Base-by-base conservation (phyloP, 2,113 vertebrate genomes). In the Oreocharis arfaki region DNA sequence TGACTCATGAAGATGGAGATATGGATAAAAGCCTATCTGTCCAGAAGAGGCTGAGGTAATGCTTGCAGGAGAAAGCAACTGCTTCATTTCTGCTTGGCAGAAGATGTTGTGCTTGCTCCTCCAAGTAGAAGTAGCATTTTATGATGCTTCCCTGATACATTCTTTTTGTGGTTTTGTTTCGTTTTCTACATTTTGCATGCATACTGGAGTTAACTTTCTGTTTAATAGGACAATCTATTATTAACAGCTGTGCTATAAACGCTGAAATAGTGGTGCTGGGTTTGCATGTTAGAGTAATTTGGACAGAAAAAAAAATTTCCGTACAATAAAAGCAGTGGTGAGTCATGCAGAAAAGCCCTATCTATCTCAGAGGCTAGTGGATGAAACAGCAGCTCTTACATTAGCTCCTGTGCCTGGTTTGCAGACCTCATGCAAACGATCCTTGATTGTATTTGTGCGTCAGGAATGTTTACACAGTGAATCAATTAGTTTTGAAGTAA, bases 1-100 rank as follows among this genome's bases (percentile, higher is more conserved):
- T 94, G 93, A 95, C 74, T 96, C 94, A 91, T 61, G 65, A 78
- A 95, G 96, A 95, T 64, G 44, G 67, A 95, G 82, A 79, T 90
- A 65, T 0, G 16, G 78, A 93, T 85, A 95, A 96, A 89, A 95
- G 70, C 59, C 70, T 63, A 60, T 95, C 85, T 94, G 84, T 75
- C 85, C 92, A 86, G 71, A 88, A 96, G 50, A 49, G 64, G 64
- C 79, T 96, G 92, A 95, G 79, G 75, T 92, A 95, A 95, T 91
- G 92, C 83, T 94, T 93, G 60, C 53, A 70, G 75, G 60, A 88
- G 71, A 85, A 86, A 93, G 75, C 60, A 86, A 60, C 59, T 70
- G 33, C 82, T 96, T 94, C 47, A 52, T 59, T 95, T 81, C 47
- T 93, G 59, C 75, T 84, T 94, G 90, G 79, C 79, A 92, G 59